A percentile compares a stretch with the other conserved stretches of the same genome.
Evolutionary conservation across 2,888 invertebrate species (phyloP).

Genomic region (Chrysolina oricalcia): DNA sequence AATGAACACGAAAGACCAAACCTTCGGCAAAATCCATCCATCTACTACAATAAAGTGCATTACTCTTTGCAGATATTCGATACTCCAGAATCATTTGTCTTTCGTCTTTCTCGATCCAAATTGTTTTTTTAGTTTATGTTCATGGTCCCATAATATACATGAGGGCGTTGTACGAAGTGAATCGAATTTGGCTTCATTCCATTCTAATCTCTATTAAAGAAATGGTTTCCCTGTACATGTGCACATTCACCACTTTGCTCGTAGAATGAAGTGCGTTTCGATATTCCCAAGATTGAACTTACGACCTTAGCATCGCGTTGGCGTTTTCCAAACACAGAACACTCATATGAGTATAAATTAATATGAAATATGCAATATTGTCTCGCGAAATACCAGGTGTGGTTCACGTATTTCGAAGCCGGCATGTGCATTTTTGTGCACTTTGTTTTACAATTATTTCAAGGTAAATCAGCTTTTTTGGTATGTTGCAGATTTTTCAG

Average conservation of each 20-base stretch:
- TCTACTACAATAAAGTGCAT: too few relatives aligned
- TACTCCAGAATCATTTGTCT: too few relatives aligned
- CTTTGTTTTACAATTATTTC: not conserved
- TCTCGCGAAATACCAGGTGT: constrained; percentile 13
- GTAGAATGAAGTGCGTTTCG: constrained; percentile 39
- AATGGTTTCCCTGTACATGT: not conserved
- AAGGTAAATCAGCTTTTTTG: too few relatives aligned
- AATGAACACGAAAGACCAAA: too few relatives aligned
- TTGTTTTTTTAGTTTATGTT: too few relatives aligned
- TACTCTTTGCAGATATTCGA: too few relatives aligned
- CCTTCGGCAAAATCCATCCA: too few relatives aligned
- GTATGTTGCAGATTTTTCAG: too few relatives aligned
- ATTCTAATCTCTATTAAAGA: not conserved
- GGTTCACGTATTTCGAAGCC: not conserved
- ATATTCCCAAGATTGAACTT: constrained; percentile 49
- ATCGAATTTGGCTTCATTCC: not conserved
- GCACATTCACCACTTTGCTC: not conserved
- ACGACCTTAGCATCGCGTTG: constrained; percentile 53
- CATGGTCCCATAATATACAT: too few relatives aligned
- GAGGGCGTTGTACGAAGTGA: too few relatives aligned
- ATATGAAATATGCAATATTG: constrained; percentile 41
- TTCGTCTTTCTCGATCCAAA: too few relatives aligned
- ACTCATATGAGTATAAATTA: constrained; percentile 17
- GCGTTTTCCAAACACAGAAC: constrained; percentile 43
- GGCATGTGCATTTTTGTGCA: not conserved